Evolutionary conservation across 35 echinoderm and acorn worm genomes (phyloP).

Genomic region (Patiria miniata): DNA sequence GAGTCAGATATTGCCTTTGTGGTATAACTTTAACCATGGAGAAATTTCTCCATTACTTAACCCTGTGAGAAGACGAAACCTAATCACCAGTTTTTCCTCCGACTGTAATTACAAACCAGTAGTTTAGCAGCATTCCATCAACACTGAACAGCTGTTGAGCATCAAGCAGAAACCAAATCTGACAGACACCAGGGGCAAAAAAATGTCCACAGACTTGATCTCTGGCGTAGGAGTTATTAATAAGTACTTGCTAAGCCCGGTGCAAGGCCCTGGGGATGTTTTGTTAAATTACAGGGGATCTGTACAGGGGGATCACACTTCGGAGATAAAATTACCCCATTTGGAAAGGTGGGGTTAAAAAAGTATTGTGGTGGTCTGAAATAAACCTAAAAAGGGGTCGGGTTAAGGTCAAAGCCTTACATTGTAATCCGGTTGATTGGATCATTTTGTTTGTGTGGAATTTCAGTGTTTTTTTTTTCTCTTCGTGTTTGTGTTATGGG

Average conservation of each 20-base stretch:
- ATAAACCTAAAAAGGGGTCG: not conserved
- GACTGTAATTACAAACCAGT: too few species aligned
- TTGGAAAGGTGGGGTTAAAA: too few species aligned
- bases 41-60: too few species aligned
- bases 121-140: too few species aligned
- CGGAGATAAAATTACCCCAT: too few species aligned
- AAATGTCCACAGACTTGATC: not conserved
- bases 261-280: not conserved
- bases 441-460: not conserved
- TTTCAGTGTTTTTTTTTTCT: too few species aligned
- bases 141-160: slow-evolving; percentile 1
- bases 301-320: not conserved
- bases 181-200: not conserved
- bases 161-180: slow-evolving; percentile 9
- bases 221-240: not conserved
- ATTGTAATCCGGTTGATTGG: not conserved
- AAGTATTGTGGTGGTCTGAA: not conserved
- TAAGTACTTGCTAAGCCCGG: not conserved
- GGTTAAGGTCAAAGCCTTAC: not conserved
- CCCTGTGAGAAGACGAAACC: too few species aligned
- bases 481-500: too few species aligned
- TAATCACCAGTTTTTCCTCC: too few species aligned
- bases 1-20: too few species aligned
- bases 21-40: too few species aligned
- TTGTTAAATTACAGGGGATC: slow-evolving; percentile 4